These are phyloP conservation scores for Agapornis canus DNA, from an alignment of 2,797 vertebrate genomes.

Conservation along the genomic window DNA sequence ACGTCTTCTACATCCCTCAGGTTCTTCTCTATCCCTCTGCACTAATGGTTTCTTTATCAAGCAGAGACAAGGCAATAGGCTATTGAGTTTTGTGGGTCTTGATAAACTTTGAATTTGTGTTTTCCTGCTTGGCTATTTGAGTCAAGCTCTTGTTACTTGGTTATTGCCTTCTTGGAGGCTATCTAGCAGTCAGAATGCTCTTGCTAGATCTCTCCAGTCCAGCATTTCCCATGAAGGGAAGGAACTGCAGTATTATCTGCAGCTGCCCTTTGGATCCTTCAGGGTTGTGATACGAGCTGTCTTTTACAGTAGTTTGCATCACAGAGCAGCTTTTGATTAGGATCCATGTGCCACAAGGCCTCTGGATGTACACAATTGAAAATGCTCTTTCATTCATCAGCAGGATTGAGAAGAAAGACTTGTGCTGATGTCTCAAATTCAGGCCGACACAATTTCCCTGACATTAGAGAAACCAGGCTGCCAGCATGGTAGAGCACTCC, in stretches of 20 bases:
- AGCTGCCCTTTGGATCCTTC: neutral
- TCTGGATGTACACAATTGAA: conserved; percentile 50
- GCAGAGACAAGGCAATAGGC: neutral
- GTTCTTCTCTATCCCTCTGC: neutral
- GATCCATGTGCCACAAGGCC: conserved; percentile 17
- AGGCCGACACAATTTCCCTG: conserved; percentile 50
- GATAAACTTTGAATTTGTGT: neutral
- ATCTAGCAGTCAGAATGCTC: neutral
- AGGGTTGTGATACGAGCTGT: neutral
- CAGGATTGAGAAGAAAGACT: conserved; percentile 69
- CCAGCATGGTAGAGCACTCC: neutral
- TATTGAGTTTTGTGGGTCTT: neutral
- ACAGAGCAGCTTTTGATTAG: conserved; percentile 58
- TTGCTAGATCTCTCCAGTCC: neutral
- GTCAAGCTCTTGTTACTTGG: neutral
- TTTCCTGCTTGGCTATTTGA: neutral
- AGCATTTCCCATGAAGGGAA: neutral
- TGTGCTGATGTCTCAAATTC: conserved; percentile 62
- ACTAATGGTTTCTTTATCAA: neutral
- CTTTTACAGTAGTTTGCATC: conserved; percentile 25
- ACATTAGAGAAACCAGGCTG: conserved; percentile 42
- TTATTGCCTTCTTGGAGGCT: neutral
- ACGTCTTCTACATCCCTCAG: neutral
- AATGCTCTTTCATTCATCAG: conserved; percentile 73
- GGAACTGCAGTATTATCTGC: neutral